Evolutionary conservation across 2,113 vertebrate species (phyloP).

Genomic region (Rhinichthys klamathensis): DNA sequence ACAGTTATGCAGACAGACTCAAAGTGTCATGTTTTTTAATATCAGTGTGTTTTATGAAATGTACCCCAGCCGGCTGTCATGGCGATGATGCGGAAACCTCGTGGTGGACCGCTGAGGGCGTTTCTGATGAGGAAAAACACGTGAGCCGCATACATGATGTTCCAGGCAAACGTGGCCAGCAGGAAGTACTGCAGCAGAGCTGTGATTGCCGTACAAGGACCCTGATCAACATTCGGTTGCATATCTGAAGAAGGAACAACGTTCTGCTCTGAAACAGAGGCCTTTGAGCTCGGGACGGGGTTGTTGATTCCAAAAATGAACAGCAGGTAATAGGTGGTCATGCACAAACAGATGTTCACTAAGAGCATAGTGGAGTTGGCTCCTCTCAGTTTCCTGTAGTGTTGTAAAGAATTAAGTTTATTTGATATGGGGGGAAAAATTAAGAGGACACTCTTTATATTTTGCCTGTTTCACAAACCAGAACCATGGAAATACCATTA

Average conservation of each 20-base stretch:
- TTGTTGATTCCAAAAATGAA: constrained; percentile 77
- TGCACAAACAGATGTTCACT: constrained; percentile 72
- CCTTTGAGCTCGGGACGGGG: neutral
- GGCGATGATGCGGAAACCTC: constrained; percentile 44
- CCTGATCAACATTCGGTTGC: neutral
- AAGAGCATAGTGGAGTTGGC: constrained; percentile 64
- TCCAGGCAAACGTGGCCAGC: constrained; percentile 74
- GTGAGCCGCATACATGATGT: constrained; percentile 66
- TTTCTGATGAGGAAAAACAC: constrained; percentile 69
- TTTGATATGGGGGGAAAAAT: neutral
- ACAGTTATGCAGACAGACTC: neutral
- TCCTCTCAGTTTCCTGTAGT: constrained; percentile 64
- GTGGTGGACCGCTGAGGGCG: constrained; percentile 61
- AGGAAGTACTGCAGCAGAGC: constrained; percentile 76
- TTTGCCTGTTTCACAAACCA: neutral
- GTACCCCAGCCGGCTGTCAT: constrained; percentile 65
- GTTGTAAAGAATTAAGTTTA: neutral
- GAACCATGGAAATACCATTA: neutral
- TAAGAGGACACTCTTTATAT: neutral
- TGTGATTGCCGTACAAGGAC: constrained; percentile 53
- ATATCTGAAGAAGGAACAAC: constrained; percentile 22
- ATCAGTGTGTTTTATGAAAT: neutral
- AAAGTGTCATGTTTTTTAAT: neutral
- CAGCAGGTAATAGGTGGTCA: constrained; percentile 77
- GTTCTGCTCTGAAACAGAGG: rapidly evolving